These are phyloP conservation scores for Hydroisotoma schaefferi DNA, from an alignment of 2,888 invertebrate genomes.

Conservation along the genomic window DNA sequence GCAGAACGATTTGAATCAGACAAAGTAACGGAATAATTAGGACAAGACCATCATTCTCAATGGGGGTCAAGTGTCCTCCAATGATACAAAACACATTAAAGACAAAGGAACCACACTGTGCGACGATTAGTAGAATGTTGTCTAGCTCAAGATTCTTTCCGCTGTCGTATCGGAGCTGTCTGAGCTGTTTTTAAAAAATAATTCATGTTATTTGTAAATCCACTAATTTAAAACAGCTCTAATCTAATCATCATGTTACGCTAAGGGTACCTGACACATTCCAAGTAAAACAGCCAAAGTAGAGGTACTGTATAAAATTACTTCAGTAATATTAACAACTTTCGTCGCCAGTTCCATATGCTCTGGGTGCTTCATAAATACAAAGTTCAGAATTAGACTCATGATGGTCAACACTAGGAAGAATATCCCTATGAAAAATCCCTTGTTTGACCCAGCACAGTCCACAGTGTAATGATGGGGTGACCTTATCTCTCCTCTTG, in stretches of 20 bases:
- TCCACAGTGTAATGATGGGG: slow-evolving; percentile 91
- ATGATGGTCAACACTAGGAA: slow-evolving; percentile 85
- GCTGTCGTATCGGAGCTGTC: slow-evolving; percentile 79
- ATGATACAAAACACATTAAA: slow-evolving; percentile 91
- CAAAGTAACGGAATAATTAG: slow-evolving; percentile 79
- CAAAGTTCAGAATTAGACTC: slow-evolving; percentile 85
- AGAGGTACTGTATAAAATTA: slow-evolving; percentile 79
- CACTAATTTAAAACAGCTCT: slow-evolving; percentile 11
- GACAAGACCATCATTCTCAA: slow-evolving; percentile 72
- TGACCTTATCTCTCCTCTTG: slow-evolving; percentile 56
- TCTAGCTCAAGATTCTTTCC: slow-evolving; percentile 78
- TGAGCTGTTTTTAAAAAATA: slow-evolving; percentile 55
- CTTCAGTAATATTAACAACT: slow-evolving; percentile 70
- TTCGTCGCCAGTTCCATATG: slow-evolving; percentile 62
- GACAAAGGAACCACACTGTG: slow-evolving; percentile 90
- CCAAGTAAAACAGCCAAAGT: slow-evolving; percentile 81
- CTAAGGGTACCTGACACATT: slow-evolving; percentile 74
- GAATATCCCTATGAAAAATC: slow-evolving; percentile 83
- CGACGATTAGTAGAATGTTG: slow-evolving; percentile 85
- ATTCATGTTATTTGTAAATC: slow-evolving; percentile 2
- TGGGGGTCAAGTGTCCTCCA: slow-evolving; percentile 57
- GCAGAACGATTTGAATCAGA: slow-evolving; percentile 81
- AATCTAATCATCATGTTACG: too few relatives aligned
- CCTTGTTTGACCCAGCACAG: slow-evolving; percentile 89
- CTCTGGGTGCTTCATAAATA: slow-evolving; percentile 74